Evolutionary conservation across 2,888 invertebrate genomes (phyloP), one percentile per base, ranked within the genome.

Genomic region (Xanthia icteritia): DNA sequence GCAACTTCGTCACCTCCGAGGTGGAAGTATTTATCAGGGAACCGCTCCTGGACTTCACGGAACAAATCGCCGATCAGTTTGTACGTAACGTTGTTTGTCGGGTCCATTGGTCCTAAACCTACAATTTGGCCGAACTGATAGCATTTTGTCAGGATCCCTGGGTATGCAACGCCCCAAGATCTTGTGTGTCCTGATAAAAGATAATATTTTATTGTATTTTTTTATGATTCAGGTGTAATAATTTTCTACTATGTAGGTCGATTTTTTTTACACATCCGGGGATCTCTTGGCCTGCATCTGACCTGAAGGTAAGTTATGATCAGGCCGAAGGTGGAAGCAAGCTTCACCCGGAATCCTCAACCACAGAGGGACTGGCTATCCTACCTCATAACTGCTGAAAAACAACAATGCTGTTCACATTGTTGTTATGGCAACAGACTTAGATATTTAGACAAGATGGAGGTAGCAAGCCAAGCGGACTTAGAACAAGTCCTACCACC

Each of bases 1-100:
- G 97, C 97, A 0, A 99, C 99, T 96, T 99, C 99, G 93, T 99
- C 99, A 0, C 99, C 99, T 15, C 99, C 99, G 5, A 99, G 94
- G 94, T 99, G 99, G 39, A 99, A 92, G 92, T 98, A 99, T 84
- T 97, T 94, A 86, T 99, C 99, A 0, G 98, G 98, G 92, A 99
- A 99, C 23, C 97, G 95, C 0, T 91, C 83, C 65, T 96, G 95
- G 2, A 99, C 96, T 95, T 99, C 99, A 36, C 93, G 90, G 86
- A 99, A 97, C 23, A 99, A 95, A 1, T 97, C 96, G 23, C 96
- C 89, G 42, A 99, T 92, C 88, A 99, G 98, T 3, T 94, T 93
- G 93, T 98, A 99, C 0, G 98, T 97, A 0, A 89, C 90, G 13
- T 97, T 95, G 13, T 96, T 96, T 0, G 97, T 97, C 0, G 99